These are phyloP conservation scores for Clarias platycephalus DNA, from an alignment of 2,797 vertebrate genomes.

Conservation along the genomic window DNA sequence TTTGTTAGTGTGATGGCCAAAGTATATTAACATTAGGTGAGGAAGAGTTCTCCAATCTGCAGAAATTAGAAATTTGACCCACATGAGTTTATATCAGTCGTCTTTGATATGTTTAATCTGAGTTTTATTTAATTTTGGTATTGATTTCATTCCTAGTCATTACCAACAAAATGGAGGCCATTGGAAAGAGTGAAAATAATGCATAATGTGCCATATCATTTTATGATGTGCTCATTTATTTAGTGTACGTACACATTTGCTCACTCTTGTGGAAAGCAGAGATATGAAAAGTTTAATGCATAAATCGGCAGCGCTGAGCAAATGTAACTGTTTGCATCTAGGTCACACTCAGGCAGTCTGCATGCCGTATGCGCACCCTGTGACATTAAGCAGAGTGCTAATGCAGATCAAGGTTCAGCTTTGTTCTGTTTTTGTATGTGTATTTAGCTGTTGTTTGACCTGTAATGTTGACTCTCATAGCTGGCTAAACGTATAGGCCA, in stretches of 20 bases:
- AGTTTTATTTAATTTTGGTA: neutral
- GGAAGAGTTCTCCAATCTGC: neutral
- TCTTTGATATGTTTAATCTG: neutral
- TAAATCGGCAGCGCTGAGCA: conserved; percentile 24
- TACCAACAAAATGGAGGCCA: neutral
- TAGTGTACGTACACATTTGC: neutral
- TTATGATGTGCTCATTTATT: neutral
- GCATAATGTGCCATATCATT: neutral
- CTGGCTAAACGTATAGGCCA: neutral
- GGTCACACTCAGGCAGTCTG: conserved; percentile 12
- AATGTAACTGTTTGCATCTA: conserved; percentile 18
- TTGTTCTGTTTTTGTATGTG: conserved; percentile 17
- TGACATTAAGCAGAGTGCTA: conserved; percentile 7
- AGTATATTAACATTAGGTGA: neutral
- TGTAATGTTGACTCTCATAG: neutral
- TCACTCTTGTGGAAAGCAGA: conserved; percentile 17
- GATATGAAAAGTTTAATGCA: conserved; percentile 18
- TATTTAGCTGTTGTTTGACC: conserved; percentile 34
- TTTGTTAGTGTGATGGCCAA: neutral
- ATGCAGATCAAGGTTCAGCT: conserved; percentile 18
- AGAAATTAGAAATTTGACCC: neutral
- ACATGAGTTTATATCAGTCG: no score
- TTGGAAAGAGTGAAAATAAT: neutral
- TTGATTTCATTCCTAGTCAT: neutral
- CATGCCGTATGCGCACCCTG: neutral